Evolutionary conservation across 2,888 invertebrate species (phyloP).

Genomic region (Hydroisotoma schaefferi): DNA sequence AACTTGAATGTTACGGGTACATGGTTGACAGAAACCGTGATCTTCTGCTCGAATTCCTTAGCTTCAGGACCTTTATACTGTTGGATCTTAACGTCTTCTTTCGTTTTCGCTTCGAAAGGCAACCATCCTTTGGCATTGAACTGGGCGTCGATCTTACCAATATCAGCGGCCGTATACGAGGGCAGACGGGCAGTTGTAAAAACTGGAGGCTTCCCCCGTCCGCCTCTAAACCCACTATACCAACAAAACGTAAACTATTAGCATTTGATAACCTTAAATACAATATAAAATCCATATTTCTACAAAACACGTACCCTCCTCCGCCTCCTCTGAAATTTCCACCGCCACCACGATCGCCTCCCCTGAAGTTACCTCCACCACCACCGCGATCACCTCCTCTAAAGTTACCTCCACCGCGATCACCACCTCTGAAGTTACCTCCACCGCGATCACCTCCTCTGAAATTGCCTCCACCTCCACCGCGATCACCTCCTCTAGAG

Average conservation of each 20-base stretch:
- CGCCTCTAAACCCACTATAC: background rate
- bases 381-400: conserved; percentile 2
- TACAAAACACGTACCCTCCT: background rate
- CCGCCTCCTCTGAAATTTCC: background rate
- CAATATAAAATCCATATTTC: background rate
- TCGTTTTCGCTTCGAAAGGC: background rate
- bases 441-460: conserved; percentile 9
- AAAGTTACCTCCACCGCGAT: too few relatives aligned
- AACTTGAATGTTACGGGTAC: conserved; percentile 13
- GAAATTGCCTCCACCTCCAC: conserved; percentile 6
- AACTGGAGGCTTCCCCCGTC: background rate
- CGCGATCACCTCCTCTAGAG: background rate
- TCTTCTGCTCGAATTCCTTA: background rate
- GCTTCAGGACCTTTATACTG: conserved; percentile 5
- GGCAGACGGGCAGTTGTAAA: background rate
- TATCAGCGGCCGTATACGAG: background rate
- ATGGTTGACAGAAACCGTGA: conserved; percentile 20
- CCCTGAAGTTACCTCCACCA: background rate
- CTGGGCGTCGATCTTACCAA: background rate
- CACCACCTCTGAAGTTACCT: too few relatives aligned
- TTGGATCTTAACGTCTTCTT: conserved; percentile 18
- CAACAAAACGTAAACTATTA: too few relatives aligned
- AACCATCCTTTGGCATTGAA: conserved; percentile 19
- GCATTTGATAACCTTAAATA: background rate
- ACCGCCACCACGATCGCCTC: background rate